A percentile compares a stretch with the other conserved stretches of the same genome.
These are phyloP conservation scores for Caenorhabditis brenneri DNA, from an alignment of 1,140 invertebrate genomes.

Conservation along the genomic window DNA sequence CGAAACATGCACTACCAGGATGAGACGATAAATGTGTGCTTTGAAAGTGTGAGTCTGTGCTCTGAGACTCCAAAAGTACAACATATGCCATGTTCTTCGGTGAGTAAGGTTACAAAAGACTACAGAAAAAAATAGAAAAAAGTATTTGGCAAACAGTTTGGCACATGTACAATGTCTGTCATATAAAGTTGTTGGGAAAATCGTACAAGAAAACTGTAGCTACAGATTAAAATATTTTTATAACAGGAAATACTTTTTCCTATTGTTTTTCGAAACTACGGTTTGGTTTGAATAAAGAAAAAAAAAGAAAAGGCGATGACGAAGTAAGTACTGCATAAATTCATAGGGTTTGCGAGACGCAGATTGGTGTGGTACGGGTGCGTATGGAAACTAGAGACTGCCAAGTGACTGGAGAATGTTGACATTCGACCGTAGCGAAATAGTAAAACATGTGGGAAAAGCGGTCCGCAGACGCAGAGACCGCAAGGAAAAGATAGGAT, in stretches of 20 bases:
- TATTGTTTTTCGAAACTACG: too few relatives aligned
- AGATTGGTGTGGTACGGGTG: background rate
- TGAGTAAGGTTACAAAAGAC: background rate
- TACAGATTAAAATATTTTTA: too few relatives aligned
- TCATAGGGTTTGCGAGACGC: background rate
- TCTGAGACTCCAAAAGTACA: background rate
- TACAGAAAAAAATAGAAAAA: background rate
- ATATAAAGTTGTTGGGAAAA: background rate
- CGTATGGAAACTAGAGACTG: slow-evolving; percentile 11
- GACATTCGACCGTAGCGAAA: slow-evolving; percentile 21
- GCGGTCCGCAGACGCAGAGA: background rate
- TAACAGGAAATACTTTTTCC: too few relatives aligned
- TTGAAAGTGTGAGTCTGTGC: background rate
- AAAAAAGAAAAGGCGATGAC: slow-evolving; percentile 18
- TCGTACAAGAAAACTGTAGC: background rate
- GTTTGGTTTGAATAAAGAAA: background rate
- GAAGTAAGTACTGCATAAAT: slow-evolving; percentile 32
- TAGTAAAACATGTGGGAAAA: slow-evolving; percentile 1
- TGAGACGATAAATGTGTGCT: background rate
- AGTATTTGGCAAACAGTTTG: slow-evolving; percentile 11
- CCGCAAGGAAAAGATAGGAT: background rate
- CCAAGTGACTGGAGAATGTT: slow-evolving; percentile 36
- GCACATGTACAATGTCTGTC: background rate
- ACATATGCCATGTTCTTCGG: background rate
- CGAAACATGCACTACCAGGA: background rate